Evolutionary conservation across 1,140 invertebrate species (phyloP).

Genomic region (Zaprionus inermis): DNA sequence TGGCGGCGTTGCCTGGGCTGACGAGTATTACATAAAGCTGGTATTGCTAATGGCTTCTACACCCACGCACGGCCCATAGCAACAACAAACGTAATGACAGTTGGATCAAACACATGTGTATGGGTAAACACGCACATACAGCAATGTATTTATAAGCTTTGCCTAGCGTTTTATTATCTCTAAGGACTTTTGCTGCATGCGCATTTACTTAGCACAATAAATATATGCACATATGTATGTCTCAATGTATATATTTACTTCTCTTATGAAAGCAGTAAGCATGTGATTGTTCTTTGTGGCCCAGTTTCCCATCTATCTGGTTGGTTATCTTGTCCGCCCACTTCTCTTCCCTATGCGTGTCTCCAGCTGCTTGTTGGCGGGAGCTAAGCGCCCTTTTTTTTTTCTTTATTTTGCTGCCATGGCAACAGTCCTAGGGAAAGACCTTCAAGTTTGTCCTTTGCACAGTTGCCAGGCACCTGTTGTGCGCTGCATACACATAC

Average conservation of each 20-base stretch:
- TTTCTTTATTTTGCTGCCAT: constrained; percentile 38
- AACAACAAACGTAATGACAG: constrained; percentile 18
- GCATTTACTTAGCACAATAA: constrained; percentile 11
- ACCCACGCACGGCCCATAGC: constrained; percentile 24
- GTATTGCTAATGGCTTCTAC: constrained; percentile 28
- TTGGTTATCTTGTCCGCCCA: constrained; percentile 33
- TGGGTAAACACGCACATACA: constrained; percentile 22
- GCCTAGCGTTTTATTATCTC: constrained; percentile 67
- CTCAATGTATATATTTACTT: not conserved
- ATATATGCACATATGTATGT: not conserved
- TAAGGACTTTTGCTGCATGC: constrained; percentile 67
- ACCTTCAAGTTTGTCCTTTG: constrained; percentile 79
- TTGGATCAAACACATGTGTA: not conserved
- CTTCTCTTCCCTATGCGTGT: not conserved
- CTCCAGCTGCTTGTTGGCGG: constrained; percentile 14
- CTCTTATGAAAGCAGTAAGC: constrained; percentile 2
- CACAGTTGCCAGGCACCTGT: constrained; percentile 81
- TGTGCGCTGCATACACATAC: constrained; percentile 43
- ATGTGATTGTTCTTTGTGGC: constrained; percentile 15
- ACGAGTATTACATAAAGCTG: constrained; percentile 67
- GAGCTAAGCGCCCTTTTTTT: constrained; percentile 35
- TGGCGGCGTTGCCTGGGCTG: constrained; percentile 22
- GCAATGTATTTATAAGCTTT: constrained; percentile 26
- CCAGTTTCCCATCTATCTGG: constrained; percentile 37
- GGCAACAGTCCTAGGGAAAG: constrained; percentile 52